Evolutionary conservation across 2,113 vertebrate genomes (phyloP), one percentile per base, ranked within the genome.

Genomic region (Phrynosoma blainvillii): DNA sequence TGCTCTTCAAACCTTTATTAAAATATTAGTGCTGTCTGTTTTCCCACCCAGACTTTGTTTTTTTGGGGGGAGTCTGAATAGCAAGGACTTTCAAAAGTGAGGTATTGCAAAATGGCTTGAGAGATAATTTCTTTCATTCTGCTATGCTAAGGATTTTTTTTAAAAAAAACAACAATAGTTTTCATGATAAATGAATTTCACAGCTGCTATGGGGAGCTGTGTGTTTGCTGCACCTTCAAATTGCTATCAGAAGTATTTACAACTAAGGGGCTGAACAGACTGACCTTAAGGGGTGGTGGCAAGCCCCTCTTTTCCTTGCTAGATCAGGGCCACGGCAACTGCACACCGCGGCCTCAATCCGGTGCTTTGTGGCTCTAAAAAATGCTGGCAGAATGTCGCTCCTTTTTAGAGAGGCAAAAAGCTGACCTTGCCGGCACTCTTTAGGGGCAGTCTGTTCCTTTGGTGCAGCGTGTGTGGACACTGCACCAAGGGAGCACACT

Each of bases 181-280:
- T 77, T 85, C 59, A 66, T 85, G 74, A 78, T 78, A 66, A 65
- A 85, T 85, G 40, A 77, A 78, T 68, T 79, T 86, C 75, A 68
- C 52, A 27, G 27, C 16, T 12, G 25, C 76, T 65, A 20, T 30
- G 42, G 27, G 27, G 40, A 86, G 27, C 5, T 86, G 18, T 68
- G 40, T 77, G 47, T 86, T 85, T 25, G 7, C 25, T 85, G 56
- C 14, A n/a, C 32, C 40, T 78, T 78, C 40, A 14, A 52, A 52
- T 65, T 54, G 20, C 54, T 79, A 79, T 23, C 40, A 79, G n/a
- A 62, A 70, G n/a, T 78, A 54, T 79, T 86, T 79, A 42, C 70
- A 79, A 40, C 16, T 11, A n/a, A 70, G 2, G 1, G 42, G 14
- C 27, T 62, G 59, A 36, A 36, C 36, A 36, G 36, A 36, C 36